A percentile compares a stretch with the other conserved stretches of the same genome.
Conservation (phyloP, 2,888 invertebrate genomes). For the Apotomis turbidana region DNA sequence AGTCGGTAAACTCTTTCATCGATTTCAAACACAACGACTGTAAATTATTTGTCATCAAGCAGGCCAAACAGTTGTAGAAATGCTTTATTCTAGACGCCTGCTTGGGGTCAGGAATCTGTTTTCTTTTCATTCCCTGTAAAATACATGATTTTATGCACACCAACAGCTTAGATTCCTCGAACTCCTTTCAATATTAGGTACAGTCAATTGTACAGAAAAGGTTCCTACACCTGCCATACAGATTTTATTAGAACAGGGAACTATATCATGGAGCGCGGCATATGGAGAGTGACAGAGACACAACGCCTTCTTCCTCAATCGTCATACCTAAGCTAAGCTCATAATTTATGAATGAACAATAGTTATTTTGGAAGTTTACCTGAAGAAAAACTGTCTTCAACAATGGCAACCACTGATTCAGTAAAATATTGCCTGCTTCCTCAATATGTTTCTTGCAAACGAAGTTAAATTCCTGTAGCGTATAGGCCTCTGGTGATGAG, state of each 20-base stretch:
- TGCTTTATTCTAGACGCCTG: conserved; percentile 87
- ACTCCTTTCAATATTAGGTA: no score
- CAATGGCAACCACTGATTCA: conserved; percentile 85
- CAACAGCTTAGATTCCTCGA: no score
- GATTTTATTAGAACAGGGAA: no score
- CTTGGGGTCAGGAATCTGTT: conserved; percentile 86
- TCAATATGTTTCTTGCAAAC: conserved; percentile 84
- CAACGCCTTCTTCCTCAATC: no score
- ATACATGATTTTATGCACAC: conserved; percentile 5
- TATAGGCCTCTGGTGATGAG: conserved; percentile 86
- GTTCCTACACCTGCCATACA: no score
- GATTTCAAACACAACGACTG: conserved; percentile 92
- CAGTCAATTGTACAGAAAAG: no score
- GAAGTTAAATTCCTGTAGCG: conserved; percentile 86
- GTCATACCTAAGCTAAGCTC: no score
- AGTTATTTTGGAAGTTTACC: conserved; percentile 57
- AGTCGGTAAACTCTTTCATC: conserved; percentile 89
- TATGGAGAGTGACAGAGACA: no score
- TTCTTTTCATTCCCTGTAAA: conserved; percentile 86
- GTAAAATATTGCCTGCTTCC: conserved; percentile 86
- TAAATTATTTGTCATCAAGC: conserved; percentile 94
- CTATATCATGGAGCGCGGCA: no score
- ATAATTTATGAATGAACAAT: no score
- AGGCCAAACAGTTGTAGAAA: conserved; percentile 93
- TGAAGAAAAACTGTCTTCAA: conserved; percentile 85